Base-by-base conservation (phyloP, 2,113 vertebrate species). In the Ciconia boyciana region DNA sequence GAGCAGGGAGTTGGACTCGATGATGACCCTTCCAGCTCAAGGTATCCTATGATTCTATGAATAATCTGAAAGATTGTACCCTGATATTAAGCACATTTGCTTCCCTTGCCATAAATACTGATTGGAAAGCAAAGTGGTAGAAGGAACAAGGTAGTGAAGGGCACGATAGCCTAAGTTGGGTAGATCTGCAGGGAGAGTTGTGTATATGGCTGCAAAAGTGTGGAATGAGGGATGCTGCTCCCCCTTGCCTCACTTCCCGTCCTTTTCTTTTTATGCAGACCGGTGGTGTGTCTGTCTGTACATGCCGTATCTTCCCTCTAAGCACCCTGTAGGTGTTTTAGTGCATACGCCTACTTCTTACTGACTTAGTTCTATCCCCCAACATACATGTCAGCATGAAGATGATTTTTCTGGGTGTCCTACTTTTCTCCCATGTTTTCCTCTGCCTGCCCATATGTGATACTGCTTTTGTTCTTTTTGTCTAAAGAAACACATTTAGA, bases 181-280 rank as follows among this genome's bases (percentile, higher is more conserved):
- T 13, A 54, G 20, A 18, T 89, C 34, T 74, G 68, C 28, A 36
- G 48, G 25, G 55, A 60, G 43, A 66, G 21, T 39, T 83, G 1
- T 2, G 0, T 29, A 4, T 61, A 0, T 57, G 68, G 12, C 62
- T 81, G n/a, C 29, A 7, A 4, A 48, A n/a, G n/a, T 17, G 21
- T 58, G 65, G 25, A 7, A 13, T 48, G 84, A 60, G 60, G 6
- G 55, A 11, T 78, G 46, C 60, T 84, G 41, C 28, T 84, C 12
- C 44, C 52, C 21, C 3, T 12, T 48, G 24, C 41, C 34, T 81
- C 39, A 21, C 9, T 43, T 81, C 41, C 43, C 46, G 14, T 44
- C 24, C 10, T 9, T 57, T 60, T 29, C 26, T n/a, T n/a, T 41
- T 52, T 54, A 41, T 39, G 20, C 60, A 52, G 43, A 29, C 34